These are phyloP conservation scores for Epinephelus awoara DNA, from an alignment of 2,797 vertebrate genomes.

Conservation along the genomic window DNA sequence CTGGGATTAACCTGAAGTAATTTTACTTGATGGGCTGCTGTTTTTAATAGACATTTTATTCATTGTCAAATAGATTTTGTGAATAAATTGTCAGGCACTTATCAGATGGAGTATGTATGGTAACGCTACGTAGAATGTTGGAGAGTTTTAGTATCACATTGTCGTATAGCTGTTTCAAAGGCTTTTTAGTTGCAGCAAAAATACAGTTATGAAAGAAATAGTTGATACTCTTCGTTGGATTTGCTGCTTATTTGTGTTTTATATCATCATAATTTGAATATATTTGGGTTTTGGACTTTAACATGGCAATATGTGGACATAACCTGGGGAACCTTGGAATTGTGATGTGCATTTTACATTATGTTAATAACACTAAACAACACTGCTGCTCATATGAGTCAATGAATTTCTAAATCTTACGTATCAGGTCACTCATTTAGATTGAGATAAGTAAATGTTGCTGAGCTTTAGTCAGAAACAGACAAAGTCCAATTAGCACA, in stretches of 20 bases:
- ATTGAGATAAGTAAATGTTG: not conserved
- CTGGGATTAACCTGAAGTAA: not conserved
- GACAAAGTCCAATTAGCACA: constrained; percentile 53
- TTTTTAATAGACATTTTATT: constrained; percentile 1
- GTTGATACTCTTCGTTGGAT: not conserved
- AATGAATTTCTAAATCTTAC: not conserved
- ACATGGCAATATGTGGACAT: not conserved
- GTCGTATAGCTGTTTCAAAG: not conserved
- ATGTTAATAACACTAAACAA: not conserved
- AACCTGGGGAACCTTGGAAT: not conserved
- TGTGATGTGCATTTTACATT: not conserved
- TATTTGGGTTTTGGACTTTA: not conserved
- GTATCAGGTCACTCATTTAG: not conserved
- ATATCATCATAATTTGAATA: not conserved
- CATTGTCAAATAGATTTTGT: not conserved
- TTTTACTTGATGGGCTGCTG: not conserved
- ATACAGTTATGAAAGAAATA: not conserved
- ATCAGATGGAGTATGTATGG: not conserved
- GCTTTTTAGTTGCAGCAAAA: not conserved
- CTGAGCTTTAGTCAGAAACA: constrained; percentile 17
- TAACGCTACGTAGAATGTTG: not conserved
- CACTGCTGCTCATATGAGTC: not conserved
- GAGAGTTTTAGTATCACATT: not conserved
- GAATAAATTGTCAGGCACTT: not conserved
- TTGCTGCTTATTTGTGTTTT: not conserved